Conservation (phyloP, 2,113 vertebrate genomes). For the Corythornis cristatus region DNA sequence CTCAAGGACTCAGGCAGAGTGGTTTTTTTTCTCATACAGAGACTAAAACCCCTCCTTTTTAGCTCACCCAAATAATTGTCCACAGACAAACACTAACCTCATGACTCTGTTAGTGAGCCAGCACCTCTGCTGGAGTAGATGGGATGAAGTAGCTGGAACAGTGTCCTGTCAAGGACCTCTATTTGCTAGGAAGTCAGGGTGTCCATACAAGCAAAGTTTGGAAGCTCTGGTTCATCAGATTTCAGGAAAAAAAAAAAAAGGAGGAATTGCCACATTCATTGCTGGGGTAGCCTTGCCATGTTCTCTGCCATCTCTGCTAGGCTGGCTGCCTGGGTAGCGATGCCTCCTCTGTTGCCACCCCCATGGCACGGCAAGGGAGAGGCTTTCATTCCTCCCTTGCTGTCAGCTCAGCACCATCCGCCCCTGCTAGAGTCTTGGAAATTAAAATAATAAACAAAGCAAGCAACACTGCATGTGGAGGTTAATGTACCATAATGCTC, state of each 20-base stretch:
- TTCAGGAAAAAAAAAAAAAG: background rate
- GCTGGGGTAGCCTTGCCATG: background rate
- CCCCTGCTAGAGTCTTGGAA: slow-evolving; percentile 4
- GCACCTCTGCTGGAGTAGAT: background rate
- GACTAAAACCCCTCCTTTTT: background rate
- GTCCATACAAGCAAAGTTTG: background rate
- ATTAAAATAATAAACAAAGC: slow-evolving; percentile 65
- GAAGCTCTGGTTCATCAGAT: background rate
- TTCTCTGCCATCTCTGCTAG: fast-evolving
- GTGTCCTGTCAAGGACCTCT: background rate
- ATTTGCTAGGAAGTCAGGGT: fast-evolving
- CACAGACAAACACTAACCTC: background rate
- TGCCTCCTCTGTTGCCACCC: background rate
- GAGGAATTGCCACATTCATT: background rate
- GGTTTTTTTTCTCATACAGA: background rate
- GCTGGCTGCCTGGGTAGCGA: fast-evolving
- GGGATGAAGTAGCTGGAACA: background rate
- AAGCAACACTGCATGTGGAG: background rate
- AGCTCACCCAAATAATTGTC: background rate
- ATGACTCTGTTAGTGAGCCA: background rate
- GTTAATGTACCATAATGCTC: slow-evolving; percentile 50
- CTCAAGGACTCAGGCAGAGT: background rate
- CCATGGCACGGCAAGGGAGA: fast-evolving
- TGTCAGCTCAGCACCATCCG: background rate
- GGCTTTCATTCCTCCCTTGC: background rate